phyloP scores from a whole-genome alignment of 2,113 vertebrate species.

The Nibea albiflora region DNA sequence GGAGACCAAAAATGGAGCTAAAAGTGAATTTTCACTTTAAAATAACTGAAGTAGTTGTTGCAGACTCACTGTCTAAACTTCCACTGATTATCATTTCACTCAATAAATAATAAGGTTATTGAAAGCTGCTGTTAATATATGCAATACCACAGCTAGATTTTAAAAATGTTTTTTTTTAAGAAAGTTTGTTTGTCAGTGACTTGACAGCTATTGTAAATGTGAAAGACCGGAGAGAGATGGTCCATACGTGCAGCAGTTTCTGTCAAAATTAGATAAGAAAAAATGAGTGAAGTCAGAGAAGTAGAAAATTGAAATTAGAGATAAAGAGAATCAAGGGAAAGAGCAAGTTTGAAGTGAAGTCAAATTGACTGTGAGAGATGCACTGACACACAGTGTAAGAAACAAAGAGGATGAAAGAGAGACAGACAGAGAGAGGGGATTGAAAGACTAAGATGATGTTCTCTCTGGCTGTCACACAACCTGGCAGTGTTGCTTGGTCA shows the following conservation, averaged over 20 bases:
- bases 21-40: background rate
- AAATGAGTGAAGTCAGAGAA: slow-evolving; percentile 38
- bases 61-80: background rate
- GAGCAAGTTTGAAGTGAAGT: slow-evolving; percentile 26
- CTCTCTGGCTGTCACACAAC: slow-evolving; percentile 61
- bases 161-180: background rate
- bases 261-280: slow-evolving; percentile 36
- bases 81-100: background rate
- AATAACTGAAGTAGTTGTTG: background rate
- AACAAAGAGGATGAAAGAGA: slow-evolving; percentile 46
- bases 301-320: slow-evolving; percentile 57
- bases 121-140: background rate
- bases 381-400: slow-evolving; percentile 11
- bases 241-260: slow-evolving; percentile 9
- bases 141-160: background rate
- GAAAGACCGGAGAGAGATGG: slow-evolving; percentile 2
- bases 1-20: background rate
- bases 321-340: slow-evolving; percentile 37
- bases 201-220: slow-evolving; percentile 6
- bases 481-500: slow-evolving; percentile 53
- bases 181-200: slow-evolving; percentile 6
- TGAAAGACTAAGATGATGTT: slow-evolving; percentile 52
- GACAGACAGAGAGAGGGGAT: slow-evolving; percentile 21
- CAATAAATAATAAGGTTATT: background rate
- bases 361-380: slow-evolving; percentile 23